Base-by-base conservation (phyloP, 2,888 invertebrate genomes). In the Zaprionus obscuricornis region DNA sequence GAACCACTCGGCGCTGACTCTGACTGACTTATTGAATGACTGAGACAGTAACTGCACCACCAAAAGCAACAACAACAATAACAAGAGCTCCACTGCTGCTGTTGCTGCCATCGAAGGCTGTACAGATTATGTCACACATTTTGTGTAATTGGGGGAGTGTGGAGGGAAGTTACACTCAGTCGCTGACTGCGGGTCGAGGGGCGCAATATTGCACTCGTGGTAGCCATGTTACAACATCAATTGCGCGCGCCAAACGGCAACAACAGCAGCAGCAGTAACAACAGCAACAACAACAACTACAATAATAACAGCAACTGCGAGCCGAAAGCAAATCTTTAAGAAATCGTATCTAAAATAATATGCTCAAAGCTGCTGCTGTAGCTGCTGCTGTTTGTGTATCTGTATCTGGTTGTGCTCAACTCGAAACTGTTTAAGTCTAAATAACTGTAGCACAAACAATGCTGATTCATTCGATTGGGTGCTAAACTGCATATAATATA, bases 151-250 rank as follows among this genome's bases (percentile, higher is more conserved):
- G 65, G 75, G 79, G 85, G 79, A 78, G 75, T 82, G 66, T 54
- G 40, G 55, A 34, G 45, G 50, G 65, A 20, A 33, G 45, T 26
- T 26, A 29, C 20, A 18, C 40, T 34, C 45, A 47, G 69, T 55
- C 11, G 67, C 11, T 14, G 54, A 33, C n/a, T 20, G n/a, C 18
- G 46, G 39, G 49, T 18, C 20, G 14, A 36, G 47, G 65, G 58
- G 56, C 26, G 51, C 77, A 46, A 68, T 85, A 85, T 78, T 85
- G 78, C 84, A 85, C 84, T 84, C 84, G 60, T 86, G 86, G 81
- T 81, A 86, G 85, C 85, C 75, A 84, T 86, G 86, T 81, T 81
- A 84, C 81, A 81, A 86, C 81, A 81, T 81, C 79, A 81, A 86
- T 86, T 84, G 86, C 79, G 81, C 84, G 78, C 85, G 81, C 79